Percentiles rank a stretch among this genome's conserved stretches.
Conservation (phyloP, 2,797 vertebrate species). For the Sebastes diploproa region DNA sequence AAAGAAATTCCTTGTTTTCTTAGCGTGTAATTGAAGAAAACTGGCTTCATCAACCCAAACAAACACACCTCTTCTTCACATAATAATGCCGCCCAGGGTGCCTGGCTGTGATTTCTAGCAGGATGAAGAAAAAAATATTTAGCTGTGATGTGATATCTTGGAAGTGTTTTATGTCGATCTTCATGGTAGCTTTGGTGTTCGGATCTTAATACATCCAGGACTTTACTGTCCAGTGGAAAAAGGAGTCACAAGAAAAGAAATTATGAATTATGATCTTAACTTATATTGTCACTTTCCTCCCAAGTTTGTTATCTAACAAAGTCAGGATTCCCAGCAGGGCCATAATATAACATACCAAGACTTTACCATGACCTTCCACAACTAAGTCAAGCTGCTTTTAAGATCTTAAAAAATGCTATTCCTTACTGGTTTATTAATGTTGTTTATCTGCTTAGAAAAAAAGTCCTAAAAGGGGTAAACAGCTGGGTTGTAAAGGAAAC, state of each 20-base stretch:
- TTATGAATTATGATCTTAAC: background rate
- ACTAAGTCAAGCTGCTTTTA: conserved; percentile 22
- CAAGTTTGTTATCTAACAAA: conserved; percentile 15
- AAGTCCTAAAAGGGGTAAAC: conserved; percentile 34
- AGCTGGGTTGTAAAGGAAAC: conserved; percentile 7
- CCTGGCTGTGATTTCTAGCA: background rate
- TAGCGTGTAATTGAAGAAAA: background rate
- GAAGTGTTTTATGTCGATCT: background rate
- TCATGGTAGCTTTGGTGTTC: background rate
- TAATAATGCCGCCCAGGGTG: no score
- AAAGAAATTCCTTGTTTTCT: background rate
- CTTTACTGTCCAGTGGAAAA: background rate
- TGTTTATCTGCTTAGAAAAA: conserved; percentile 59
- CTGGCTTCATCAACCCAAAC: background rate
- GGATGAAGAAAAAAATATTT: background rate
- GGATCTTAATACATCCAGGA: background rate
- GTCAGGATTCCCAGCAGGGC: conserved; percentile 2
- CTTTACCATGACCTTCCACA: conserved; percentile 23
- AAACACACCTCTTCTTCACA: background rate
- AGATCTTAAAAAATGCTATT: conserved; percentile 33
- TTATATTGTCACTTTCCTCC: background rate
- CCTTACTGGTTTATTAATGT: conserved; percentile 65
- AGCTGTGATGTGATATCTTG: background rate
- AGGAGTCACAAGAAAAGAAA: background rate
- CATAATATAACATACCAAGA: background rate